Percentiles rank a stretch among this genome's conserved stretches.
Evolutionary conservation across 2,113 vertebrate species (phyloP).

Genomic region (Stegastes partitus): DNA sequence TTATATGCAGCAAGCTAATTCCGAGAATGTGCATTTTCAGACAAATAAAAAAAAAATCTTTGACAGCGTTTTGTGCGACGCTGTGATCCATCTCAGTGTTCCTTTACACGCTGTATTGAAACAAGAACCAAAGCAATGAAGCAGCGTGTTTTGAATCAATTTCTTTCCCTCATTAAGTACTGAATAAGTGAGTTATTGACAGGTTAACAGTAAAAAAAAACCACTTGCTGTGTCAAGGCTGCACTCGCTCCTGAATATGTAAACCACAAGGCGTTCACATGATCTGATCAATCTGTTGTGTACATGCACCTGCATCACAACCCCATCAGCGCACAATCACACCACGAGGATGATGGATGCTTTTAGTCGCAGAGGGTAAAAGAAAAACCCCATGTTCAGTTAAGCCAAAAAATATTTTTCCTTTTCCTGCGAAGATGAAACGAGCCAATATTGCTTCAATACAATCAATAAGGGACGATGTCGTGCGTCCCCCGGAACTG

Average conservation of each 20-base stretch:
- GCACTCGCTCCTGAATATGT: too few relatives aligned
- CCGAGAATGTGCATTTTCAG: neutral
- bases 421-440: constrained; percentile 1
- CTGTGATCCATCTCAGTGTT: neutral
- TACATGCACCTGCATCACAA: neutral
- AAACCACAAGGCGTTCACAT: too few relatives aligned
- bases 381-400: neutral
- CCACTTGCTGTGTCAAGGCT: too few relatives aligned
- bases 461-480: constrained; percentile 4
- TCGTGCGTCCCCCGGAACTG: neutral
- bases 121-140: constrained; percentile 10
- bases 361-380: neutral
- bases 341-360: neutral
- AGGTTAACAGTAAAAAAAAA: neutral
- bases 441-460: neutral
- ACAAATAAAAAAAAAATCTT: neutral
- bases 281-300: neutral
- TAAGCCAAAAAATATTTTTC: neutral
- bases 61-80: neutral
- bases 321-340: neutral
- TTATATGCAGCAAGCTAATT: constrained; percentile 1
- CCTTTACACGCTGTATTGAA: neutral
- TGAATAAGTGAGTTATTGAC: neutral
- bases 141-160: constrained; percentile 3
- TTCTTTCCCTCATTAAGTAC: neutral